phyloP scores from a whole-genome alignment of 2,113 vertebrate genomes.

The Potamarius usumacintae region DNA sequence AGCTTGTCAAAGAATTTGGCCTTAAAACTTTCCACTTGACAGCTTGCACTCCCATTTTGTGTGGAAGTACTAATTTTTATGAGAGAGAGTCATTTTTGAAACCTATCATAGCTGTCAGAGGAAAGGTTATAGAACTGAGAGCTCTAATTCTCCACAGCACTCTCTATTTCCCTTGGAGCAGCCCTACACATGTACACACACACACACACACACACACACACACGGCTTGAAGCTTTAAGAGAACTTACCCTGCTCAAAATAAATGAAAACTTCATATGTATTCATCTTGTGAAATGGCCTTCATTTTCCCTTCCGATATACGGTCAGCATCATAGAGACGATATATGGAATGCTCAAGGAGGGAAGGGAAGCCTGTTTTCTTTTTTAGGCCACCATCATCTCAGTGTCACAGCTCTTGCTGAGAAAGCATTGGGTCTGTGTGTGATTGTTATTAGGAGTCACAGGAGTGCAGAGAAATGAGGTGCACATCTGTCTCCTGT shows the following conservation, averaged over 20 bases:
- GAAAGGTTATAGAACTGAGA: conserved; percentile 39
- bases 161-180: conserved; percentile 4
- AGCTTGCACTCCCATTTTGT: conserved; percentile 20
- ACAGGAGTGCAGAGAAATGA: conserved; percentile 4
- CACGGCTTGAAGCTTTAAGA: not conserved
- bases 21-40: conserved; percentile 25
- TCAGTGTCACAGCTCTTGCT: conserved; percentile 16
- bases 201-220: conserved; percentile 7
- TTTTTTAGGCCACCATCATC: conserved; percentile 42
- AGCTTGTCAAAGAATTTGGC: conserved; percentile 15
- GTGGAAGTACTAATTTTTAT: conserved; percentile 37
- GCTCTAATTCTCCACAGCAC: not conserved
- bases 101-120: conserved; percentile 37
- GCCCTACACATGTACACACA: not conserved
- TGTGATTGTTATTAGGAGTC: conserved; percentile 37
- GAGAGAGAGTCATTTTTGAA: conserved; percentile 18
- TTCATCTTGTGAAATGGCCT: conserved; percentile 47
- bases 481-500: conserved; percentile 35
- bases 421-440: conserved; percentile 19
- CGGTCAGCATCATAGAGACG: conserved; percentile 16
- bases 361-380: conserved; percentile 26
- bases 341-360: conserved; percentile 27
- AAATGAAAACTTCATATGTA: conserved; percentile 41
- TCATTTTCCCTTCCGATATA: conserved; percentile 30
- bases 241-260: conserved; percentile 26